A percentile compares a stretch with the other conserved stretches of the same genome.
phyloP scores from a whole-genome alignment of 2,888 invertebrate species.

The Aethes cnicana region DNA sequence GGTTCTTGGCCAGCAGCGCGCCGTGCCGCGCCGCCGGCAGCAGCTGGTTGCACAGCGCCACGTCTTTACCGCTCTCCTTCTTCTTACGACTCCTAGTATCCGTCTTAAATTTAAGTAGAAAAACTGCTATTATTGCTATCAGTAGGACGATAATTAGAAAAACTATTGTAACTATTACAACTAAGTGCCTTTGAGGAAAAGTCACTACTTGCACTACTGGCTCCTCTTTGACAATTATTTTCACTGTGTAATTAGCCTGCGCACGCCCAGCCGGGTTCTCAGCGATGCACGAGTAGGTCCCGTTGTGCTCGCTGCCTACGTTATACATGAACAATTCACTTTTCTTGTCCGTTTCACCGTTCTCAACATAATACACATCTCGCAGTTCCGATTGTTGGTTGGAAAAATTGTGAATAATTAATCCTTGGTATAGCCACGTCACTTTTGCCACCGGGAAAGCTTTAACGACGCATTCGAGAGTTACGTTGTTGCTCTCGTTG shows the following conservation, averaged over 20 bases:
- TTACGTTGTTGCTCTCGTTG: conserved; percentile 90
- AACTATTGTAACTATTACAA: conserved; percentile 86
- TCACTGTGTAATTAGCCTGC: conserved; percentile 91
- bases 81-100: conserved; percentile 76
- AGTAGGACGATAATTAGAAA: conserved; percentile 85
- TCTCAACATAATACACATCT: conserved; percentile 87
- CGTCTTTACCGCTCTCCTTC: conserved; percentile 84
- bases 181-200: conserved; percentile 87
- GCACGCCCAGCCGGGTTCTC: conserved; percentile 92
- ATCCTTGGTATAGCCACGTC: conserved; percentile 92
- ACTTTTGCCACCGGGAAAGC: conserved; percentile 91
- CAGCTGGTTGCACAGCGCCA: conserved; percentile 83
- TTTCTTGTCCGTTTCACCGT: conserved; percentile 87
- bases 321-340: conserved; percentile 91
- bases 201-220: conserved; percentile 86
- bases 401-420: conserved; percentile 89
- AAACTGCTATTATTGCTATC: conserved; percentile 85
- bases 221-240: conserved; percentile 88
- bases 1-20: conserved; percentile 80
- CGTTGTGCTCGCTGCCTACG: conserved; percentile 90
- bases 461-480: conserved; percentile 89
- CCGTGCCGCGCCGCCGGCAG: conserved; percentile 66
- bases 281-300: conserved; percentile 92
- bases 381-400: conserved; percentile 85
- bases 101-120: conserved; percentile 81